A percentile compares a stretch with the other conserved stretches of the same genome.
Conservation (phyloP, 2,888 invertebrate genomes). For the Eremobia ochroleuca region DNA sequence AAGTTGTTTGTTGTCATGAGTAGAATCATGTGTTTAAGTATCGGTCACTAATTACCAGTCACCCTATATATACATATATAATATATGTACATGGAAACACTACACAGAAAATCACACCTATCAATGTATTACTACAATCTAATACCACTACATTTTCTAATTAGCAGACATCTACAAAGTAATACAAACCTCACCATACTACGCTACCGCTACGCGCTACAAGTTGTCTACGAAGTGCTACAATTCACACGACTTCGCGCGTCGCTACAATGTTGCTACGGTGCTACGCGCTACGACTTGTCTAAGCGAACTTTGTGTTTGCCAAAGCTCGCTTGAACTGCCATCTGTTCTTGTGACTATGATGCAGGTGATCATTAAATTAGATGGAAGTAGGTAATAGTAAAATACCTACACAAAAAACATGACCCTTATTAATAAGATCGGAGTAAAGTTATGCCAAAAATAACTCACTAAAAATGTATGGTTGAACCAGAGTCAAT, state of each 20-base stretch:
- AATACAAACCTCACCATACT: neutral
- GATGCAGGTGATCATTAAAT: slow-evolving; percentile 6
- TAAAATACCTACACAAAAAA: neutral
- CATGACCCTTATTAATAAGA: too few relatives aligned
- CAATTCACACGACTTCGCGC: slow-evolving; percentile 5
- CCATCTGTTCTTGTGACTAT: slow-evolving; percentile 21
- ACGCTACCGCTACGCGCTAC: slow-evolving; percentile 16
- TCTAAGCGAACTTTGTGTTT: slow-evolving; percentile 57
- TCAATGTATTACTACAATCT: too few relatives aligned
- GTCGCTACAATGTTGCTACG: slow-evolving; percentile 15
- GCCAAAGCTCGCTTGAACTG: slow-evolving; percentile 43
- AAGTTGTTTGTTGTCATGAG: too few relatives aligned
- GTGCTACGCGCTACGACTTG: slow-evolving; percentile 44
- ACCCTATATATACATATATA: too few relatives aligned
- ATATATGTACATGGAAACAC: neutral
- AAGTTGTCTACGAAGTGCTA: slow-evolving; percentile 18
- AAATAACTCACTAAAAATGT: neutral
- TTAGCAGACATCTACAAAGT: neutral
- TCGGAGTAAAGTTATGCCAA: neutral
- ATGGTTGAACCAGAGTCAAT: too few relatives aligned
- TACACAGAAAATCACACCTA: neutral
- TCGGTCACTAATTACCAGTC: too few relatives aligned
- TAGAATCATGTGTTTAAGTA: too few relatives aligned
- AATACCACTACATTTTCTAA: neutral
- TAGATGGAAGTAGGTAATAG: slow-evolving; percentile 8